A percentile compares a stretch with the other conserved stretches of the same genome.
Conservation (phyloP, 2,797 vertebrate genomes). For the Myotis planiceps region DNA sequence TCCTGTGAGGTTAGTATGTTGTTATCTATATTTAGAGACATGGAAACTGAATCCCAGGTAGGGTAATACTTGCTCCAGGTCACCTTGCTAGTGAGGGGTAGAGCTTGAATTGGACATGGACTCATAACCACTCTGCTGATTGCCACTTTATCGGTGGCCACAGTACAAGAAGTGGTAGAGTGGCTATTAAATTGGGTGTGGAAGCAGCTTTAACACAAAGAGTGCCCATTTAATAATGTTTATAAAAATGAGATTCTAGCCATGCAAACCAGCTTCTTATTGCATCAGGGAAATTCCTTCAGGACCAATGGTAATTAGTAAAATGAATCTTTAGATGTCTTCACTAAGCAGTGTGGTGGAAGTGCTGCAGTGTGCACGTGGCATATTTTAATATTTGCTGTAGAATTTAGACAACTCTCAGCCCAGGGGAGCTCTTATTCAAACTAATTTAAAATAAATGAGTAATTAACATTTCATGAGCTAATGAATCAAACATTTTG, state of each 20-base stretch:
- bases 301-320: slow-evolving; percentile 44
- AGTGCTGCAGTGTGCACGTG: not conserved
- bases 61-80: not conserved
- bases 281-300: slow-evolving; percentile 39
- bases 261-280: not conserved
- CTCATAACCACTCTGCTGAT: not conserved
- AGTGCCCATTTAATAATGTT: not conserved
- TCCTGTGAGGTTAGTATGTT: not conserved
- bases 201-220: not conserved
- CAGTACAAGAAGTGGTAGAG: not conserved
- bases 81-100: not conserved
- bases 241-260: not conserved
- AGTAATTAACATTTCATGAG: slow-evolving; percentile 62
- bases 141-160: not conserved
- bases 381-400: slow-evolving; percentile 2
- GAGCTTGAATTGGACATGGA: not conserved
- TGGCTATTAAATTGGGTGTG: not conserved
- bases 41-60: not conserved
- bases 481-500: slow-evolving; percentile 63
- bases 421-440: slow-evolving; percentile 26
- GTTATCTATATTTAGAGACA: not conserved
- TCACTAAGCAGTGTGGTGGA: not conserved
- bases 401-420: slow-evolving; percentile 62
- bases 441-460: slow-evolving; percentile 58
- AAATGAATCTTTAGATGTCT: slow-evolving; percentile 29